Percentiles rank a stretch among this genome's conserved stretches.
These are phyloP conservation scores for Reticulitermes speratus DNA, from an alignment of 1,140 invertebrate genomes.

Conservation along the genomic window DNA sequence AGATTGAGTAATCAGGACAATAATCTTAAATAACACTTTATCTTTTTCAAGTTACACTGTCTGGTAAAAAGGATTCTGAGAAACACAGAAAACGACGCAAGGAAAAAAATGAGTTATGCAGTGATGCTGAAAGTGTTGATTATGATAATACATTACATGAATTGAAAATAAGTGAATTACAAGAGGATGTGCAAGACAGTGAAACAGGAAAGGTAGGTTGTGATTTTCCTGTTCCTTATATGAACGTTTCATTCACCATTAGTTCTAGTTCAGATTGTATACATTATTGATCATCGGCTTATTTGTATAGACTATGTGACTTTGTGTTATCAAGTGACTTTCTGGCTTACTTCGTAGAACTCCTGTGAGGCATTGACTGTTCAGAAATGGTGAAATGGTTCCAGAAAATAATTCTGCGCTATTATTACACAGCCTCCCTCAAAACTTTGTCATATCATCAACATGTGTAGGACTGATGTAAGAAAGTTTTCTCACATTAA, in stretches of 20 bases:
- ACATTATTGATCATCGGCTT: background rate
- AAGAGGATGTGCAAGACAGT: slow-evolving; percentile 37
- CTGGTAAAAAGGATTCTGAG: slow-evolving; percentile 50
- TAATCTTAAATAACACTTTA: too few species aligned
- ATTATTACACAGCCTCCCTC: too few species aligned
- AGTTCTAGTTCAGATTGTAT: background rate
- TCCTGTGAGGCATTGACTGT: too few species aligned
- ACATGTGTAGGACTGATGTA: too few species aligned
- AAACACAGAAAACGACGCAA: slow-evolving; percentile 47
- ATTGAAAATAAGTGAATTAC: slow-evolving; percentile 38
- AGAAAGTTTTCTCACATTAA: too few species aligned
- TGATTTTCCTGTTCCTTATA: background rate
- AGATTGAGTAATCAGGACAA: too few species aligned
- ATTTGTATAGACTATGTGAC: too few species aligned
- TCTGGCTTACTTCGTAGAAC: too few species aligned
- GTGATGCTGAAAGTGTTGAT: slow-evolving; percentile 42
- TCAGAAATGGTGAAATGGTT: too few species aligned
- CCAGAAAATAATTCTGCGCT: too few species aligned
- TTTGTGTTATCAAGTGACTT: too few species aligned
- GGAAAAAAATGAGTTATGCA: slow-evolving; percentile 41
- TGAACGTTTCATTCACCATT: background rate
- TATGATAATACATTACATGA: slow-evolving; percentile 40
- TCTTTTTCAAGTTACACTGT: slow-evolving; percentile 50
- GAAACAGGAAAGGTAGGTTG: slow-evolving; percentile 40
- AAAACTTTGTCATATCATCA: too few species aligned